These are phyloP conservation scores for Oncorhynchus keta DNA, from an alignment of 2,113 vertebrate species.

Conservation along the genomic window DNA sequence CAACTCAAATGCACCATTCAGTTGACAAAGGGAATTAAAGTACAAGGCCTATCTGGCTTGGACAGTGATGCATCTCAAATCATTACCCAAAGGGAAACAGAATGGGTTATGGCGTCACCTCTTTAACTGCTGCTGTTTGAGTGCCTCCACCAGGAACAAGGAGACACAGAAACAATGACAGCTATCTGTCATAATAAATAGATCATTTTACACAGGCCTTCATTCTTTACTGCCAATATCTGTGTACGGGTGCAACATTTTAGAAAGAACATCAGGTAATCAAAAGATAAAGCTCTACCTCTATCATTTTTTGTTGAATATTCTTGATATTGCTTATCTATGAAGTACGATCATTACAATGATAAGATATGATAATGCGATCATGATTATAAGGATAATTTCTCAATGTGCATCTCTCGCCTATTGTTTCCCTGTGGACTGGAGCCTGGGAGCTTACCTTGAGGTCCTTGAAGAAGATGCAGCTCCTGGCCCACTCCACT, in stretches of 20 bases:
- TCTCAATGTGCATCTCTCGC: no score
- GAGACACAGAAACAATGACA: neutral
- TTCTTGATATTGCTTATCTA: no score
- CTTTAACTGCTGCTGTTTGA: neutral
- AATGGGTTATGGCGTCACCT: accelerated
- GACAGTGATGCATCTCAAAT: constrained; percentile 52
- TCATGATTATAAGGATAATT: neutral
- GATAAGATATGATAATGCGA: neutral
- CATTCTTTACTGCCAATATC: neutral
- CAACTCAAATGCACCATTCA: constrained; percentile 68
- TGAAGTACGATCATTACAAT: no score
- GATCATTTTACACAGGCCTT: neutral
- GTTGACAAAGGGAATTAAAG: constrained; percentile 56
- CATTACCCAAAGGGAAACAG: constrained; percentile 28
- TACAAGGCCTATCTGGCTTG: constrained; percentile 28
- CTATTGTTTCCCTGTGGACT: no score
- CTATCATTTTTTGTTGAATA: no score
- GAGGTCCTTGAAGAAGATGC: constrained; percentile 97
- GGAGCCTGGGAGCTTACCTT: constrained; percentile 75
- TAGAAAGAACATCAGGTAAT: neutral
- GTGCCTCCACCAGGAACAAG: neutral
- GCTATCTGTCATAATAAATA: neutral
- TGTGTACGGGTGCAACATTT: neutral
- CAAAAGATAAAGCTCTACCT: no score
- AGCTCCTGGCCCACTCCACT: constrained; percentile 96